Evolutionary conservation across 2,888 invertebrate species (phyloP).

Genomic region (Acleris cristana): DNA sequence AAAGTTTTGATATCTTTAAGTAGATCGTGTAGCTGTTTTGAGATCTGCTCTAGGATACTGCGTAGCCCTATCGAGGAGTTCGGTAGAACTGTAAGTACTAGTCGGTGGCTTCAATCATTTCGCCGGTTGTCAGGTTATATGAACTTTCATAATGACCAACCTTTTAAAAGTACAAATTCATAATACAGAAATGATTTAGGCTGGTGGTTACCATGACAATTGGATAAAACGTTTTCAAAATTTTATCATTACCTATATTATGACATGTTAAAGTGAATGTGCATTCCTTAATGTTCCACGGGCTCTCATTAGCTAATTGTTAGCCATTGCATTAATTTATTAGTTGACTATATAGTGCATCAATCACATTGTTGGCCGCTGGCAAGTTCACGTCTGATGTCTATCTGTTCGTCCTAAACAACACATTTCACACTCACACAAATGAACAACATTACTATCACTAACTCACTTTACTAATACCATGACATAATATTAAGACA

Average conservation of each 20-base stretch:
- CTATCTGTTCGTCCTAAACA: constrained; percentile 81
- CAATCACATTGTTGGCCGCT: constrained; percentile 65
- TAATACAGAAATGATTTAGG: constrained; percentile 15
- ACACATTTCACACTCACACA: constrained; percentile 76
- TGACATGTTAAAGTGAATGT: constrained; percentile 49
- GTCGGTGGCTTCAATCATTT: constrained; percentile 17
- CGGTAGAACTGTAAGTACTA: constrained; percentile 32
- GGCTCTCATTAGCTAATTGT: constrained; percentile 48
- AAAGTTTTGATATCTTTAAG: constrained; percentile 9
- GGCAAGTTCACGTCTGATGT: constrained; percentile 71
- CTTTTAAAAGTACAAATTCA: neutral
- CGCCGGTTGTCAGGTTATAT: neutral
- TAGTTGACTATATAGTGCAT: constrained; percentile 57
- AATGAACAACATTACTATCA: constrained; percentile 68
- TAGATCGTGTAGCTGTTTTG: constrained; percentile 26
- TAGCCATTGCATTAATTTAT: constrained; percentile 45
- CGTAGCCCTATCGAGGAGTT: constrained; percentile 18
- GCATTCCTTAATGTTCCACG: constrained; percentile 58
- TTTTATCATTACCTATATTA: constrained; percentile 27
- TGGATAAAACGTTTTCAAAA: constrained; percentile 26
- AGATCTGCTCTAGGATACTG: constrained; percentile 23
- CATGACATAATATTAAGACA: constrained; percentile 11
- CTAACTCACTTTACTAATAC: constrained; percentile 76
- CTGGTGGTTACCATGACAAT: constrained; percentile 19
- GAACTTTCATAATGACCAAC: too few relatives aligned